phyloP scores from a whole-genome alignment of 2,113 vertebrate genomes.

The human (Homo sapiens) region GRCh38 chr3:40499001-40499500 shows the following conservation, averaged over 20 bases:
- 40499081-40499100: neutral
- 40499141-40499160: neutral
- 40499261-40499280: neutral
- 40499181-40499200: neutral
- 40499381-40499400: neutral
- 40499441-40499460: neutral
- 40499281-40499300: neutral
- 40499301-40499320: neutral
- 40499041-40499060: neutral
- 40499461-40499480: neutral
- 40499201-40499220: neutral
- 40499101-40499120: neutral
- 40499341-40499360: neutral
- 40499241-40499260: neutral
- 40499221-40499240: neutral
- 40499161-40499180: neutral
- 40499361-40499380: neutral
- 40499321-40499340: neutral
- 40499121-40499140: neutral
- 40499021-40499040: neutral
- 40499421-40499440: neutral
- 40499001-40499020: neutral
- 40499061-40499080: neutral
- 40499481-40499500: neutral
- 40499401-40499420: neutral